Conservation (phyloP, 1,140 invertebrate species). For the Drosophila mojavensis region DNA sequence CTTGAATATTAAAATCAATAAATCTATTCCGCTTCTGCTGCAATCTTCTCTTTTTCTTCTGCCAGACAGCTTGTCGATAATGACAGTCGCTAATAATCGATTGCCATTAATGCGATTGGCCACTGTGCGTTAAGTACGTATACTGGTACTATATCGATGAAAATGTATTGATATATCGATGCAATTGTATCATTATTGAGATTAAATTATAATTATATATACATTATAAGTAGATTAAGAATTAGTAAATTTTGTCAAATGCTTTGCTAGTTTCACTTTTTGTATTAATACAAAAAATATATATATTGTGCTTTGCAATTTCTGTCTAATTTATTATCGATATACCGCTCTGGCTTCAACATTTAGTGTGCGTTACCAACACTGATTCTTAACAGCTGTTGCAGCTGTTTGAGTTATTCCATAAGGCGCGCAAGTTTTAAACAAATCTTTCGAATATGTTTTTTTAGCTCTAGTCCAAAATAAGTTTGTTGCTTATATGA, state of each 20-base stretch:
- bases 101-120: background rate
- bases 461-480: too few species aligned
- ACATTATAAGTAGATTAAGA: too few species aligned
- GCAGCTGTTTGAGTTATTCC: background rate
- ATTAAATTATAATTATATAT: background rate
- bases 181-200: background rate
- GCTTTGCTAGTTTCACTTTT: too few species aligned
- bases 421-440: conserved; percentile 8
- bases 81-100: background rate
- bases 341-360: too few species aligned
- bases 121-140: background rate
- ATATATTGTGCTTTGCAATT: too few species aligned
- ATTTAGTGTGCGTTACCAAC: too few species aligned
- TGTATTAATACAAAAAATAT: too few species aligned
- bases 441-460: too few species aligned
- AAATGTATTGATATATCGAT: conserved; percentile 8
- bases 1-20: conserved; percentile 50
- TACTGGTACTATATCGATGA: background rate
- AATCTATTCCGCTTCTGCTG: conserved; percentile 34
- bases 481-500: background rate
- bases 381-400: background rate
- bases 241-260: too few species aligned
- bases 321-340: background rate
- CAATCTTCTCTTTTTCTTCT: conserved; percentile 19
- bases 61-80: conserved; percentile 12